Evolutionary conservation across 2,113 vertebrate genomes (phyloP).

Genomic region (Microtus richardsoni): DNA sequence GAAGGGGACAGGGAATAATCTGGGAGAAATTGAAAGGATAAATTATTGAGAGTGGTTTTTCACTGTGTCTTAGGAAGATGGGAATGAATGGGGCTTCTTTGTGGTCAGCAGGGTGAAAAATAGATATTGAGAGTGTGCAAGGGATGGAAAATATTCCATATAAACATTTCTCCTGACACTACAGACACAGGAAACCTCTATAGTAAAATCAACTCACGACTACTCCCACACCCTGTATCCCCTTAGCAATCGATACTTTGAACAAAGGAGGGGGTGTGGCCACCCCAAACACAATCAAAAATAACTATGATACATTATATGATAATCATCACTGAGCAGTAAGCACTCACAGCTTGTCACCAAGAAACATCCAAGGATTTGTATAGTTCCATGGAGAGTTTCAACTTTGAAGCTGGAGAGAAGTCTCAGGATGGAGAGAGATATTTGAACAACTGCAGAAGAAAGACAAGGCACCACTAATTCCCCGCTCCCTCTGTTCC

Average conservation of each 20-base stretch:
- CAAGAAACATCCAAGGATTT: background rate
- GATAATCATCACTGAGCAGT: background rate
- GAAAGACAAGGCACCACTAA: background rate
- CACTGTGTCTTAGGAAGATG: background rate
- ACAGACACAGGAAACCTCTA: background rate
- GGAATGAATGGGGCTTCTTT: background rate
- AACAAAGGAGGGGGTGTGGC: background rate
- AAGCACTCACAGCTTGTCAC: background rate
- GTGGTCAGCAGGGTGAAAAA: background rate
- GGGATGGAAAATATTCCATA: background rate
- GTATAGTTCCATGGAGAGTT: background rate
- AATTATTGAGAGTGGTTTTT: background rate
- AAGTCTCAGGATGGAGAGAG: conserved; percentile 26
- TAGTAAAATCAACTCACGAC: background rate
- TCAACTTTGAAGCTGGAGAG: conserved; percentile 14
- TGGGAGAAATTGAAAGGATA: background rate
- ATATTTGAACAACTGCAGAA: background rate
- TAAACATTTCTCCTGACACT: background rate
- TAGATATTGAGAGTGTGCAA: background rate
- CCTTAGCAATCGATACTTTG: background rate
- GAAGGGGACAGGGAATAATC: background rate
- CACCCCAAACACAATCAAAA: background rate
- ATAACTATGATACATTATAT: background rate
- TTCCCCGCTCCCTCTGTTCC: background rate
- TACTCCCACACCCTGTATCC: background rate